Percentiles rank a stretch among this genome's conserved stretches.
Evolutionary conservation across 2,113 vertebrate genomes (phyloP).

Genomic region (Salvator merianae): DNA sequence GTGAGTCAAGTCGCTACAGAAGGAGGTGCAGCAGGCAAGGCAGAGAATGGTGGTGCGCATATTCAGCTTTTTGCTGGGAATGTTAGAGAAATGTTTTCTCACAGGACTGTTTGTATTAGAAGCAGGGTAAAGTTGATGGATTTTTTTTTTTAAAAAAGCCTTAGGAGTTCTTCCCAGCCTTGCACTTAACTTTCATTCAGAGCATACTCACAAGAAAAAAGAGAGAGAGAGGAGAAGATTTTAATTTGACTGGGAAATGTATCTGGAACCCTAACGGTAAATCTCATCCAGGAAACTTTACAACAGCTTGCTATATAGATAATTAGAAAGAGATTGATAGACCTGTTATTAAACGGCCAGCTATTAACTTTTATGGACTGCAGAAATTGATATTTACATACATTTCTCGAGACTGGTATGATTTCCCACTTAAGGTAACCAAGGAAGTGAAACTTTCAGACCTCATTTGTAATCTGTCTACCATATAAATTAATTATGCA

Average conservation of each 20-base stretch:
- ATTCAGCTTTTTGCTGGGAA: constrained; percentile 14
- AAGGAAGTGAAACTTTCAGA: constrained; percentile 11
- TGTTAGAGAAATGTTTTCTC: constrained; percentile 12
- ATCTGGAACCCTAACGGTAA: background rate
- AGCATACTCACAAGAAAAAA: constrained; percentile 24
- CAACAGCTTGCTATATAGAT: constrained; percentile 5
- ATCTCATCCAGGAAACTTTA: constrained; percentile 22
- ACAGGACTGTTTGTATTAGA: constrained; percentile 33
- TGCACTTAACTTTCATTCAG: constrained; percentile 2
- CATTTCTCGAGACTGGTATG: background rate
- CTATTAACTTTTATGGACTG: constrained; percentile 57
- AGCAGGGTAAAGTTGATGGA: constrained; percentile 28
- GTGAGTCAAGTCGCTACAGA: constrained; percentile 60
- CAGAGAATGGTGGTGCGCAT: constrained; percentile 26
- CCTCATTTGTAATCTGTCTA: background rate
- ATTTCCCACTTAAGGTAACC: background rate
- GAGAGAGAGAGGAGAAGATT: background rate
- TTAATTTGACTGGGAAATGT: constrained; percentile 40
- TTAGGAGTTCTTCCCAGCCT: background rate
- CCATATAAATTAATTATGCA: background rate
- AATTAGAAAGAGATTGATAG: background rate
- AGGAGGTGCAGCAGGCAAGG: constrained; percentile 53
- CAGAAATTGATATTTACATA: background rate
- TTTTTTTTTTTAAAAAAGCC: background rate
- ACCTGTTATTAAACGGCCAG: background rate